Evolutionary conservation across 2,888 invertebrate species (phyloP), one percentile per base, ranked within the genome.

Genomic region (Tenthredo livida): DNA sequence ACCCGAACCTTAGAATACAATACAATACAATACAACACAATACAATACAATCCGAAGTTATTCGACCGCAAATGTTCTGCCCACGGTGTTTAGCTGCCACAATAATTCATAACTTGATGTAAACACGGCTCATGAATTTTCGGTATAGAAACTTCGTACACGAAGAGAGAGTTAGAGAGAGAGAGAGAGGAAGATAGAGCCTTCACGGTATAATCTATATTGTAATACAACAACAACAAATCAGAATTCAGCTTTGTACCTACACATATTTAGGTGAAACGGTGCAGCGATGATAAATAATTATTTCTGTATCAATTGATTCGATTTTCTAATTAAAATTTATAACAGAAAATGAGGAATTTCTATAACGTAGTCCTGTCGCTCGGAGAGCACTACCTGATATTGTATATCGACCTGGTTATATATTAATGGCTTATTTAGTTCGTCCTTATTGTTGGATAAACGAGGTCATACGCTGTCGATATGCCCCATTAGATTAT

Each of bases 51-150:
- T 67, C 67, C 33, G 15, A 67, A 67, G 67, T 67, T 67, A 67
- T 67, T 67, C 67, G 67, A 67, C 67, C 67, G 67, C 67, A 67
- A 67, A 67, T 67, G 67, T 67, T 33, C 67, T 33, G 67, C 15
- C 29, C 29, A 29, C 33, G 33, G 67, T 67, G 33, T 67, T 67
- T 67, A 67, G 67, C 67, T 67, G 29, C 29, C 67, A 67, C 67
- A 33, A 67, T 67, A 67, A 67, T 67, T 67, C 67, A 67, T 67
- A 67, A 67, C 67, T 67, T 67, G 67, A 67, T 67, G 67, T 67
- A 67, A 67, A 33, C 67, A 67, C 17, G 67, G 67, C 67, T 61
- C 61, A 61, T 61, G 61, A 61, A 61, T 61, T 61, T 61, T 54
- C 54, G n/a, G 54, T 7, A n/a, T 54, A n/a, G n/a, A 54, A 54